Evolutionary conservation across 2,113 vertebrate genomes (phyloP), one percentile per base, ranked within the genome.

Genomic region (Siphamia tubifer): DNA sequence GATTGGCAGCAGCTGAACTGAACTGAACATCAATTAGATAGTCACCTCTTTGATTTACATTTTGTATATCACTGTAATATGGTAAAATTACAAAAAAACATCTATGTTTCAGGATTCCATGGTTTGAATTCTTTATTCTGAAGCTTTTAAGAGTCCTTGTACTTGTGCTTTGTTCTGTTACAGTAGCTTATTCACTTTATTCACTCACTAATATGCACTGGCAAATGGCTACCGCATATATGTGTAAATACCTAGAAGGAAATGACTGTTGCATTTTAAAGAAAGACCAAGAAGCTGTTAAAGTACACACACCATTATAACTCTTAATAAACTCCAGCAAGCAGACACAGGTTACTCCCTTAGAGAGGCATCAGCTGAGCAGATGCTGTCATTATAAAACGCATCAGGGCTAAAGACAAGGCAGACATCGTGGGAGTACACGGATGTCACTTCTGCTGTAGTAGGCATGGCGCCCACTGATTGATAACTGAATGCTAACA

Each of bases 401-500:
- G 49, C 40, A 70, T 66, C 53, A 7, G 28, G 1, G 4, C 51
- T 68, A 74, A 65, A 65, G 60, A 65, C 56, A 30, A 74, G 54
- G 32, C 68, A 72, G 71, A 60, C 60, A 72, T 28, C 30, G 62
- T 47, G 69, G 74, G 74, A 73, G 77, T 74, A 36, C 56, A 34
- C 20, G 12, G 49, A 28, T 85, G 79, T 86, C 84, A 84, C 42
- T 77, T 47, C 3, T 0, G 16, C 43, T 47, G 63, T 27, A 65
- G 68, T 16, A 2, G 60, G 24, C 52, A 21, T 5, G 58, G 45
- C 31, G 48, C 39, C 36, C 2, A 0, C 60, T 88, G 86, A 91
- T 87, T 88, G 83, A 89, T 80, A 76, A 66, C 55, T 49, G 68
- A 52, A 75, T 51, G 74, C 60, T 76, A 68, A 55, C 68, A 48